Base-by-base conservation (phyloP, 2,888 invertebrate genomes). In the Ectemnius lituratus region DNA sequence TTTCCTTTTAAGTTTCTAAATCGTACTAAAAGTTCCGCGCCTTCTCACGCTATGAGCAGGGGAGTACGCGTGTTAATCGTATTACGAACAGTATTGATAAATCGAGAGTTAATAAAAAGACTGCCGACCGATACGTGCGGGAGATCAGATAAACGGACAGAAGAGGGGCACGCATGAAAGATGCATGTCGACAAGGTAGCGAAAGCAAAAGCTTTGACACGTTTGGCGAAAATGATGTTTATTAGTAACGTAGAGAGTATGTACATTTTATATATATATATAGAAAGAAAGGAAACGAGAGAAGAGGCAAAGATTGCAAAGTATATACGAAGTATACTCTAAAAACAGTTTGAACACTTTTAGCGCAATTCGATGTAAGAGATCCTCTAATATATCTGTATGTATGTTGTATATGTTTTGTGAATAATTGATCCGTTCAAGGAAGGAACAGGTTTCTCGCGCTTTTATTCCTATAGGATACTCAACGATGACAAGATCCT, bases 31-130 rank as follows among this genome's bases (percentile, higher is more conserved):
- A 63, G 67, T 64, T 67, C 61, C 69, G 74, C 74, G 75, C 83
- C 84, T 85, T 80, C 80, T 79, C 71, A 71, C 73, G 76, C 61
- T 67, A 61, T 52, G 74, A 57, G 62, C 62, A 79, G 81, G 82
- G 80, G 79, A 74, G 75, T 82, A 81, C 79, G 79, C 83, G 82
- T 47, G 49, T 74, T 80, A 86, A 88, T 87, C 84, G 88, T 90
- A 89, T 90, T 90, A 89, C 89, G 85, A 90, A 86, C 90, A 90
- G 90, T 90, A 90, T 90, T 90, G 88, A 86, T 84, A 86, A 87
- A 86, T 76, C 84, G 86, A 86, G 79, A 88, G 78, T 87, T 79
- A 84, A 82, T 67, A 78, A 85, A 82, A 87, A 88, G 88, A 88
- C 88, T 88, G 88, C 85, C 86, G 84, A 79, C 78, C 81, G 82